Conservation (phyloP, 2,888 invertebrate genomes). For the Antitype chi region DNA sequence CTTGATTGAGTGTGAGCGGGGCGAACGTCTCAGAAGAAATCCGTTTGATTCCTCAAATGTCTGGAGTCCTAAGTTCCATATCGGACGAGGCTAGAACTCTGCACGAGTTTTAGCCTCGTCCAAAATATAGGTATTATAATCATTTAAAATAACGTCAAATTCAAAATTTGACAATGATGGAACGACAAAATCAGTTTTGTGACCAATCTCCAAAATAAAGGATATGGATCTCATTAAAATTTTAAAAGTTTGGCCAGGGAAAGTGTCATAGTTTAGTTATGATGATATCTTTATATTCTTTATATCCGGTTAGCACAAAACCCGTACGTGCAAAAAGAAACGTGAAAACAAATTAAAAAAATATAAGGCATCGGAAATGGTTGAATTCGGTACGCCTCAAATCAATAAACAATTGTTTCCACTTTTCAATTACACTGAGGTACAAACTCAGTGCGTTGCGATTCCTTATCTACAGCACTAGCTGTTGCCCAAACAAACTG, state of each 20-base stretch:
- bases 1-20: too few species aligned
- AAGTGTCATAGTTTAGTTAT: too few species aligned
- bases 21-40: too few species aligned
- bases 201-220: too few species aligned
- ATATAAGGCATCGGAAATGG: conserved; percentile 10
- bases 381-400: conserved; percentile 5
- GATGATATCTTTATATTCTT: neutral
- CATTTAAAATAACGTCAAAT: too few species aligned
- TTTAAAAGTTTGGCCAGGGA: neutral
- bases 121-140: too few species aligned
- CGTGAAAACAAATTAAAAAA: neutral
- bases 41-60: too few species aligned
- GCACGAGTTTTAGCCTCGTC: too few species aligned
- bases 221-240: neutral
- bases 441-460: conserved; percentile 39
- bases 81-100: too few species aligned
- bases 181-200: too few species aligned
- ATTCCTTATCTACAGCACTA: conserved; percentile 63
- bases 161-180: too few species aligned
- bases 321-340: neutral
- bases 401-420: conserved; percentile 46
- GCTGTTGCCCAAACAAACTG: conserved; percentile 70
- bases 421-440: conserved; percentile 17
- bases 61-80: too few species aligned
- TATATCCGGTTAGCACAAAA: neutral